Percentiles rank a stretch among this genome's conserved stretches.
These are phyloP conservation scores for Drosophila anomalata DNA, from an alignment of 2,888 invertebrate genomes.

Conservation along the genomic window DNA sequence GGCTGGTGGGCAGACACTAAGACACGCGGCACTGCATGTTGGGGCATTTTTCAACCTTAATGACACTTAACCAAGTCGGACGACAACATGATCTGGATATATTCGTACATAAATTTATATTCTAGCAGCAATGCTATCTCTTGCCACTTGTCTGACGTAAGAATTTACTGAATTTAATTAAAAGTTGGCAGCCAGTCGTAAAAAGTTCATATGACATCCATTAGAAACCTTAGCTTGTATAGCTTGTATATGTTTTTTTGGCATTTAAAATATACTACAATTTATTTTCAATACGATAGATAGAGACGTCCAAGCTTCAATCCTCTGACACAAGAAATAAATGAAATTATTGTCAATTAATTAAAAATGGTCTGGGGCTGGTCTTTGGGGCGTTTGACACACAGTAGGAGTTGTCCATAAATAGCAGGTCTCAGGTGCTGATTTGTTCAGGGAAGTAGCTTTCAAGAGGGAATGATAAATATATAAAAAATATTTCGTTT, in stretches of 20 bases:
- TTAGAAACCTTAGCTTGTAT: not conserved
- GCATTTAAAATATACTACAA: not conserved
- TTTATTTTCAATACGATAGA: not conserved
- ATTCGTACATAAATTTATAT: constrained; percentile 6
- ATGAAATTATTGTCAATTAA: constrained; percentile 80
- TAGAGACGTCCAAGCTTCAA: constrained; percentile 36
- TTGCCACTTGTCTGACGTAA: not conserved
- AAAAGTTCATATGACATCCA: not conserved
- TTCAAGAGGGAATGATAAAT: not conserved
- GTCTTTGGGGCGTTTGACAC: constrained; percentile 76
- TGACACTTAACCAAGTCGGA: constrained; percentile 67
- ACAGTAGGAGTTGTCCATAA: constrained; percentile 71
- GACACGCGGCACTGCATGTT: constrained; percentile 58
- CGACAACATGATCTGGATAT: constrained; percentile 42
- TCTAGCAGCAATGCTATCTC: not conserved
- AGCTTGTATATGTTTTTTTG: not conserved
- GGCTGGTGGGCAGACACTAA: constrained; percentile 54
- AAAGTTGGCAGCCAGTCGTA: constrained; percentile 1
- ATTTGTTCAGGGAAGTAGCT: constrained; percentile 10
- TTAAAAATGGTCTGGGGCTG: constrained; percentile 67
- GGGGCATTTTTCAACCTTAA: constrained; percentile 70
- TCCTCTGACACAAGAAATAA: constrained; percentile 65
- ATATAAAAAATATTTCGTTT: too few species aligned
- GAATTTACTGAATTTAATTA: not conserved
- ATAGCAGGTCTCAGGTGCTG: constrained; percentile 51